Evolutionary conservation across 92 coral and sea anemone genomes (phyloP).

Genomic region (Ricordea florida): DNA sequence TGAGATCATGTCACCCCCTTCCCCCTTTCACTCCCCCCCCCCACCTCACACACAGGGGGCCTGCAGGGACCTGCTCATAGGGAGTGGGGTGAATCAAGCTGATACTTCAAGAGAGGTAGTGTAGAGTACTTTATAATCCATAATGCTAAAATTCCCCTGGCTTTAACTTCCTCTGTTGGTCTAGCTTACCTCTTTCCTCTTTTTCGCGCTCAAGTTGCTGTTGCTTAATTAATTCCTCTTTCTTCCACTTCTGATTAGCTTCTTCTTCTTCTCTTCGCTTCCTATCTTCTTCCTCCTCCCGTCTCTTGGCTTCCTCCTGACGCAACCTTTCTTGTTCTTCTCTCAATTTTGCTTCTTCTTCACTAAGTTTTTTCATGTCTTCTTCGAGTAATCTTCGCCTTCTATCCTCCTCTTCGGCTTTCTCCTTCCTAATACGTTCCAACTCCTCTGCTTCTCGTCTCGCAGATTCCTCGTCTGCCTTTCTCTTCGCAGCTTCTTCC

Average conservation of each 20-base stretch:
- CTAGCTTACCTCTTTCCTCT: conserved; percentile 75
- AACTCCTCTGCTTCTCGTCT: conserved; percentile 68
- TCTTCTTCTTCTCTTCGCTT: conserved; percentile 85
- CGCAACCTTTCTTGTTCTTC: conserved; percentile 53
- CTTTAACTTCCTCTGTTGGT: too few species aligned
- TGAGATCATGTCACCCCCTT: too few species aligned
- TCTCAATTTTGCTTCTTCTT: conserved; percentile 55
- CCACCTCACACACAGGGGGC: too few species aligned
- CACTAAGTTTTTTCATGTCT: conserved; percentile 60
- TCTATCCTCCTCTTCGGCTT: conserved; percentile 50
- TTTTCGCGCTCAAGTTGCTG: conserved; percentile 86
- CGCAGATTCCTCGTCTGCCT: conserved; percentile 73
- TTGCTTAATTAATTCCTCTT: conserved; percentile 82
- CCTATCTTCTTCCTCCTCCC: conserved; percentile 73
- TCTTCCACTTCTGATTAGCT: conserved; percentile 94
- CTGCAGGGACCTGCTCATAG: too few species aligned
- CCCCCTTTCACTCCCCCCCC: too few species aligned
- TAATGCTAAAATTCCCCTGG: too few species aligned
- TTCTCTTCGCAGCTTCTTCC: conserved; percentile 64
- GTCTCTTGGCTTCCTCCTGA: conserved; percentile 70
- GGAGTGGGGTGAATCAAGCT: too few species aligned
- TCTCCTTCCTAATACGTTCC: conserved; percentile 56
- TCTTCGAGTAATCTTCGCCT: conserved; percentile 43
- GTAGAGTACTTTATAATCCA: too few species aligned
- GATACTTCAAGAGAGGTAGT: too few species aligned